A percentile compares a stretch with the other conserved stretches of the same genome.
Conservation (phyloP, 2,797 vertebrate genomes). For the Sebastes itinus region DNA sequence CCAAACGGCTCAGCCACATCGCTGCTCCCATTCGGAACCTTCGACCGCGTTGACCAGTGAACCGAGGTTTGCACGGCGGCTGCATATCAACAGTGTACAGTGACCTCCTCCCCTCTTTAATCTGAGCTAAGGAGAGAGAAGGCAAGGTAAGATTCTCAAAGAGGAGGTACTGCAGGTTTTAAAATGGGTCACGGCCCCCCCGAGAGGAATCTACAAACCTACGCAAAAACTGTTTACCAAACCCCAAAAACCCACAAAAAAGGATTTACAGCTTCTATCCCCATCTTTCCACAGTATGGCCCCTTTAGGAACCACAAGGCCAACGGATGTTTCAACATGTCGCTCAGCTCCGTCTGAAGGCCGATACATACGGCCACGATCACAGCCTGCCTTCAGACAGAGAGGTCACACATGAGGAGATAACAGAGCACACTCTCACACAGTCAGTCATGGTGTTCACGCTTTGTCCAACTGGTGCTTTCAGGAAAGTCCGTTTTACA, state of each 20-base stretch:
- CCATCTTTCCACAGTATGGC: neutral
- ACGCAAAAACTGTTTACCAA: neutral
- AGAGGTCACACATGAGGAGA: no score
- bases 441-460: no score
- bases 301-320: neutral
- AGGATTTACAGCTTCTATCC: neutral
- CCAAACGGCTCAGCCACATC: constrained; percentile 33
- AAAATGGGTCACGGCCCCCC: neutral
- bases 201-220: neutral
- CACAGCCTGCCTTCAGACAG: no score
- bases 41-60: neutral
- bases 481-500: no score
- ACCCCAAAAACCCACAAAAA: neutral
- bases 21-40: neutral
- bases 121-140: constrained; percentile 6
- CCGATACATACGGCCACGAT: no score
- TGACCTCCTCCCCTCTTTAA: neutral
- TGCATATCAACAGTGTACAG: constrained; percentile 6
- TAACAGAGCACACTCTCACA: no score
- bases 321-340: neutral
- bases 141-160: constrained; percentile 3
- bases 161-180: neutral
- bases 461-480: no score
- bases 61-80: neutral
- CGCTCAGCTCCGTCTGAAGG: no score